Evolutionary conservation across 2,888 invertebrate species (phyloP).

Genomic region (Daptonema setosum): DNA sequence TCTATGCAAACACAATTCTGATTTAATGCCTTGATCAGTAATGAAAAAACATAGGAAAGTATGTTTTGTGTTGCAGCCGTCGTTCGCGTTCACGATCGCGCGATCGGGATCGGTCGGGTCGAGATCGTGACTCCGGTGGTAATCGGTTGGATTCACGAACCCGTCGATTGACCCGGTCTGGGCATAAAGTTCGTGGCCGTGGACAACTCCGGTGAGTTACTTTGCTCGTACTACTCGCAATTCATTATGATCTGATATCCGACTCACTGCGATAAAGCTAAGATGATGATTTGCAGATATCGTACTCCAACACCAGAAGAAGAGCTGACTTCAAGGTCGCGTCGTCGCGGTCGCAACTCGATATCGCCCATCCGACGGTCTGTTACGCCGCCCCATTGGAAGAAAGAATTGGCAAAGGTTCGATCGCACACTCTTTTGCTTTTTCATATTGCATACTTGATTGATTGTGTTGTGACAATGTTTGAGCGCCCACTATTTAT

Average conservation of each 20-base stretch:
- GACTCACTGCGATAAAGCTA: too few species aligned
- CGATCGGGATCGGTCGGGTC: neutral
- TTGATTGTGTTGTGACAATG: too few species aligned
- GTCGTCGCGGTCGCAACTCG: neutral
- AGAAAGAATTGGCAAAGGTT: neutral
- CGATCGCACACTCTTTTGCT: too few species aligned
- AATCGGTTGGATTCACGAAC: neutral
- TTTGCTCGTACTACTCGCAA: too few species aligned
- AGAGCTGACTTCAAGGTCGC: neutral
- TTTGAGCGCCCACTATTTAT: too few species aligned
- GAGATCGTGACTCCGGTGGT: neutral
- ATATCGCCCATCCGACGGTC: neutral
- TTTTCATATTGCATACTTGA: too few species aligned
- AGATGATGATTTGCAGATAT: too few species aligned
- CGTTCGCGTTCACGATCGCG: neutral
- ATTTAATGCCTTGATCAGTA: too few species aligned
- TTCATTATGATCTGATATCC: too few species aligned
- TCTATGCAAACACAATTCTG: too few species aligned
- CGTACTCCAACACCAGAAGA: neutral
- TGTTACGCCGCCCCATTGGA: slow-evolving; percentile 9
- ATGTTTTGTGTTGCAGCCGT: too few species aligned
- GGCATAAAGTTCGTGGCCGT: neutral
- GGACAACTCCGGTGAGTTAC: neutral
- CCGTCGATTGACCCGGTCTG: neutral
- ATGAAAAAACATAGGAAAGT: too few species aligned